These are phyloP conservation scores for Smutsia temminckii DNA, from an alignment of 2,797 vertebrate genomes.

Conservation along the genomic window DNA sequence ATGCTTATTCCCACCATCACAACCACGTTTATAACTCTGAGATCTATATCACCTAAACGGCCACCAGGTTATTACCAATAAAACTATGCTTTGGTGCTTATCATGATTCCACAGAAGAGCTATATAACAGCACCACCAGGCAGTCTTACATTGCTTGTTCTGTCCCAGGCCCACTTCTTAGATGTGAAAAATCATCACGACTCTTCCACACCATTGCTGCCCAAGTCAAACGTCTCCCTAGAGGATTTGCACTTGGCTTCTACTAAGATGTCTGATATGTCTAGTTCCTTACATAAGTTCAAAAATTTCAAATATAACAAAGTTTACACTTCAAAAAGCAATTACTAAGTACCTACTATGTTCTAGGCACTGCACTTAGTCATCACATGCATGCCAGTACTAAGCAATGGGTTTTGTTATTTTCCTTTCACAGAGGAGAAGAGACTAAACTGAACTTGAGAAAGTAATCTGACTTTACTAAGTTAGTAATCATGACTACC, in stretches of 20 bases:
- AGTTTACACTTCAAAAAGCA: neutral
- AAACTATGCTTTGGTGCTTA: neutral
- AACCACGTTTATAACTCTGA: neutral
- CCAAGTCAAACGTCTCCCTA: neutral
- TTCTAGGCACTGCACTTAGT: neutral
- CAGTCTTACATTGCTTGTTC: neutral
- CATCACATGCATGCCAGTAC: neutral
- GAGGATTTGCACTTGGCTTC: neutral
- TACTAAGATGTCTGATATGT: neutral
- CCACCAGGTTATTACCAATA: neutral
- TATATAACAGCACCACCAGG: neutral
- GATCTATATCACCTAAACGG: neutral
- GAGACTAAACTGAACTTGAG: neutral
- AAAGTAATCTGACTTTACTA: neutral
- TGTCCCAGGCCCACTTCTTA: neutral
- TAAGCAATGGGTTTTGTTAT: neutral
- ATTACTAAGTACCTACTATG: neutral
- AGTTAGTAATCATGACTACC: neutral
- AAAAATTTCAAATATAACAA: neutral
- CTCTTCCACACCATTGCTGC: neutral
- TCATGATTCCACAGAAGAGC: neutral
- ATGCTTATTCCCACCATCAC: neutral
- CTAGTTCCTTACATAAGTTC: neutral
- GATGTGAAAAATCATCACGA: neutral
- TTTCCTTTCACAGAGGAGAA: neutral